A percentile compares a stretch with the other conserved stretches of the same genome.
These are phyloP conservation scores for Saccopteryx bilineata DNA, from an alignment of 2,113 vertebrate species.

Conservation along the genomic window DNA sequence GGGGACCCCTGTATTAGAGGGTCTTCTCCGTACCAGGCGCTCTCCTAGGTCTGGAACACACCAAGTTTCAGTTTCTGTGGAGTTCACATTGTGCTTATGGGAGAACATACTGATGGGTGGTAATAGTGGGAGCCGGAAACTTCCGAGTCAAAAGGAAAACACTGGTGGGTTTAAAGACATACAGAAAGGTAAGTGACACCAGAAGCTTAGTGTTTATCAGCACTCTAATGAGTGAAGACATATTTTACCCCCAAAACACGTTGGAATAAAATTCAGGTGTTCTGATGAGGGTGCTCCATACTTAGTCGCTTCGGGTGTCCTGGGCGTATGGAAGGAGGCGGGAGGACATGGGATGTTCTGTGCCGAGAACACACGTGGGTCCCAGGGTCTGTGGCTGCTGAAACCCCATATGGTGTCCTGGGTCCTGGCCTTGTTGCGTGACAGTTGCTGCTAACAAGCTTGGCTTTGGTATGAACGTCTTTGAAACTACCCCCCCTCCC, in stretches of 20 bases:
- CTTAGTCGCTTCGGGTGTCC: background rate
- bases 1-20: too few species aligned
- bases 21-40: background rate
- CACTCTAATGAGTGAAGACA: background rate
- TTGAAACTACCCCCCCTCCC: conserved; percentile 34
- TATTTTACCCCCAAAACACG: background rate
- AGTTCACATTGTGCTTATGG: background rate
- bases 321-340: background rate
- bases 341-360: background rate
- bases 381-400: background rate
- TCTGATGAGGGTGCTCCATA: background rate
- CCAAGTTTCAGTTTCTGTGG: background rate
- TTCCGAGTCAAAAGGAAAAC: background rate
- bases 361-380: background rate
- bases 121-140: background rate
- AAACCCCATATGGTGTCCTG: conserved; percentile 63
- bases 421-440: conserved; percentile 49
- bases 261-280: background rate
- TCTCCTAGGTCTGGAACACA: background rate
- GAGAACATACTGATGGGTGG: background rate
- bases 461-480: conserved; percentile 70
- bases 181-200: background rate
- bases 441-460: conserved; percentile 72
- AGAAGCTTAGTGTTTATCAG: background rate
- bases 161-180: background rate